Percentiles rank a stretch among this genome's conserved stretches.
Evolutionary conservation across 2,797 vertebrate species (phyloP).

Genomic region (Anas georgica): DNA sequence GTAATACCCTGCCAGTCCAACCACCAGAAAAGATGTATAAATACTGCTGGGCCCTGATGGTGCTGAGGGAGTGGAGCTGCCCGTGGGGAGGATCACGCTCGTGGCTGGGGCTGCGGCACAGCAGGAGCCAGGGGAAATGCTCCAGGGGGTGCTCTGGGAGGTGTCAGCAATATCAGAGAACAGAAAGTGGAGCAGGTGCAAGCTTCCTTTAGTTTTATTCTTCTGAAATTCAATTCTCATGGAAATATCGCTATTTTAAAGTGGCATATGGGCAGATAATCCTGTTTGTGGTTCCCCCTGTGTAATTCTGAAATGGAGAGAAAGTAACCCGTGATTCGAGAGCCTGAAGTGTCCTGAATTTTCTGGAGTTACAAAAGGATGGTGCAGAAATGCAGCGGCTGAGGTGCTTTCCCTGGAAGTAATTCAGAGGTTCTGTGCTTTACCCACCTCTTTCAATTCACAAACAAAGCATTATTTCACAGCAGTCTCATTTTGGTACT

Average conservation of each 20-base stretch:
- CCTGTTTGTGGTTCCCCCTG: not conserved
- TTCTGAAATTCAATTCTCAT: not conserved
- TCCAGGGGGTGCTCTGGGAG: not conserved
- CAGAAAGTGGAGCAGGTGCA: not conserved
- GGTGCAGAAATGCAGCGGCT: not conserved
- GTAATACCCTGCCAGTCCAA: not conserved
- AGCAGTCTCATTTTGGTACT: not conserved
- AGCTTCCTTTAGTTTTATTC: not conserved
- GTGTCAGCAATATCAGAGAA: accelerated
- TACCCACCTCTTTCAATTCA: not conserved
- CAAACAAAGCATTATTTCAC: not conserved
- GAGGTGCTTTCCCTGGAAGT: not conserved
- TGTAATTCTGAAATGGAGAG: not conserved
- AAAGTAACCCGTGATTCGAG: not conserved
- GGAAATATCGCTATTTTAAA: not conserved
- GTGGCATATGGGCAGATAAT: not conserved
- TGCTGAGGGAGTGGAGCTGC: not conserved
- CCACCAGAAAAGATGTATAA: not conserved
- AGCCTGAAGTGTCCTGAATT: not conserved
- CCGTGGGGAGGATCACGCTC: not conserved
- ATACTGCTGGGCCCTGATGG: not conserved
- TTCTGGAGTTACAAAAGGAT: not conserved
- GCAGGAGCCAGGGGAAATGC: not conserved
- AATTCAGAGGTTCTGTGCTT: not conserved
- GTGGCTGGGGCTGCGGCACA: not conserved